Evolutionary conservation across 37 sponge, comb jelly and placozoan species (phyloP).

Genomic region (Aplysina aerophoba): DNA sequence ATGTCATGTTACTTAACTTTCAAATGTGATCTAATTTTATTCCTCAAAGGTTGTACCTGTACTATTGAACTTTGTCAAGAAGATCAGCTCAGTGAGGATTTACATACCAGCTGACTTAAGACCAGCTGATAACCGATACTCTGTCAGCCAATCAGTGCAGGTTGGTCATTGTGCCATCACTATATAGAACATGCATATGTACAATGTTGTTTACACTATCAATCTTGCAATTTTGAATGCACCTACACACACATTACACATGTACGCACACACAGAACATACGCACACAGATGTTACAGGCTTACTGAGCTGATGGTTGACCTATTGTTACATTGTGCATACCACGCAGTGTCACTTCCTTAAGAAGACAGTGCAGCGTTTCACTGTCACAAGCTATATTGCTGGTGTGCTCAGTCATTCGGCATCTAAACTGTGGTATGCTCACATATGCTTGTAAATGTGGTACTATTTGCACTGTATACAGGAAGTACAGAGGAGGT

Average conservation of each 20-base stretch:
- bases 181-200: no score
- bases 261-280: background rate
- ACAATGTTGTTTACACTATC: no score
- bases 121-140: conserved; percentile 55
- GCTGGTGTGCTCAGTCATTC: no score
- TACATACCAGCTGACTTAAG: conserved; percentile 91
- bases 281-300: no score
- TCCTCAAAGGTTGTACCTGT: conserved; percentile 83
- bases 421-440: background rate
- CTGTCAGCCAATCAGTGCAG: conserved; percentile 72
- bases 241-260: background rate
- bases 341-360: no score
- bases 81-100: conserved; percentile 83
- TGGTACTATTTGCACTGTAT: background rate
- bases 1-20: no score
- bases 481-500: conserved; percentile 84
- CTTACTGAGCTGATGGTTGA: no score
- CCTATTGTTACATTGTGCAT: no score
- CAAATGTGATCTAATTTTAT: no score
- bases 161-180: conserved; percentile 7
- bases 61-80: conserved; percentile 64
- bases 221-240: background rate
- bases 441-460: background rate
- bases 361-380: no score
- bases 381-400: no score